Base-by-base conservation (phyloP, 2,113 vertebrate species). In the Epinephelus lanceolatus region DNA sequence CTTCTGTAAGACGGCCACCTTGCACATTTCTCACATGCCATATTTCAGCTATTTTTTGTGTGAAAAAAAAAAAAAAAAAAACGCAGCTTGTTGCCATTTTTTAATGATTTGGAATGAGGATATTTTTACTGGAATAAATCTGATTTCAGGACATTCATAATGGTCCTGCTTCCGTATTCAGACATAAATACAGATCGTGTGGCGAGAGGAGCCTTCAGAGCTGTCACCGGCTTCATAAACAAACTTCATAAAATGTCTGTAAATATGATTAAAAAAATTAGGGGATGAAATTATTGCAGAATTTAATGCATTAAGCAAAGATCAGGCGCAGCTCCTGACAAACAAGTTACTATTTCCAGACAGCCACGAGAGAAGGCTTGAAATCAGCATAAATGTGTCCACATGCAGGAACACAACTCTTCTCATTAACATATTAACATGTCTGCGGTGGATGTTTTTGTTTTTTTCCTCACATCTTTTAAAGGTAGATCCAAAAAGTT, bases 281-380 rank as follows among this genome's bases (percentile, higher is more conserved):
- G 25, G 49, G 66, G 12, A 33, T 18, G 65, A 73, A 76, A 79
- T 62, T 23, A 23, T 19, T 11, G 45, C 62, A 66, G 70, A 72
- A 59, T 80, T 33, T 19, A 52, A 71, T 71, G 57, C 67, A 61
- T 61, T 63, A 68, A 60, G 56, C 42, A 63, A 88, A 45, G 83
- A 81, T 78, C 37, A 51, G 61, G 52, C 37, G 23, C 52, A 91
- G 91, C 94, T 95, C 88, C 92, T 95, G 95, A 93, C 94, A 96
- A 94, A 63, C 68, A 95, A 93, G 90, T 93, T 95, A 92, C 94
- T 95, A 93, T 97, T 96, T 96, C 85, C 82, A 94, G 94, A 83
- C 93, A 91, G 93, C 90, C 92, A 91, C 94, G 91, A 84, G 60
- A 73, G 62, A 53, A 42, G 19, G 37, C 73, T 71, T 81, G 15